A percentile compares a stretch with the other conserved stretches of the same genome.
Evolutionary conservation across 2,888 invertebrate species (phyloP).

Genomic region (Chelonus formosanus): DNA sequence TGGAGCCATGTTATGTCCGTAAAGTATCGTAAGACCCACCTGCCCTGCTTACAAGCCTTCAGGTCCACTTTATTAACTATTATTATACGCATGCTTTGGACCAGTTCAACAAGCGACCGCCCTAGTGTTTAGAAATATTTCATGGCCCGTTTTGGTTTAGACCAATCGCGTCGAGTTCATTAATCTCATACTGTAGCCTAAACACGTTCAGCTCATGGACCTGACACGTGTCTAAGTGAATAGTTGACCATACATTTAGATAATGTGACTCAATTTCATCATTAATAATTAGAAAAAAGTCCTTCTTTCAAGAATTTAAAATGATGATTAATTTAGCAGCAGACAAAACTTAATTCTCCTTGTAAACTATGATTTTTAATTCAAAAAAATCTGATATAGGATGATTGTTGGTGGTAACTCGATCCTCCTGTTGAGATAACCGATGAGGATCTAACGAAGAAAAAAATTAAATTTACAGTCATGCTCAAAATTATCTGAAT

Average conservation of each 20-base stretch:
- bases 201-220: constrained; percentile 45
- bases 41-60: constrained; percentile 54
- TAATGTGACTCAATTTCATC: neutral
- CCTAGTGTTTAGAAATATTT: constrained; percentile 62
- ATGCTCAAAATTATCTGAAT: no score
- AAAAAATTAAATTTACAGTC: no score
- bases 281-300: no score
- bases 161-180: constrained; percentile 49
- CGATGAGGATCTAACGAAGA: no score
- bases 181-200: constrained; percentile 58
- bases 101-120: constrained; percentile 36
- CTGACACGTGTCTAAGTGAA: no score
- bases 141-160: constrained; percentile 51
- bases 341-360: no score
- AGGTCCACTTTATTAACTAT: constrained; percentile 63
- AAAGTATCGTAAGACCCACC: constrained; percentile 48
- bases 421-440: no score
- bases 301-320: no score
- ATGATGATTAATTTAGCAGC: no score
- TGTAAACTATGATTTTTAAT: no score
- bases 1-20: neutral
- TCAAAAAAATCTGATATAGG: no score
- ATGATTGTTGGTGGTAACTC: no score
- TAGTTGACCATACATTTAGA: neutral
- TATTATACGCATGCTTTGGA: constrained; percentile 60